A percentile compares a stretch with the other conserved stretches of the same genome.
Conservation (phyloP, 2,113 vertebrate genomes). For the Bagarius yarrelli region DNA sequence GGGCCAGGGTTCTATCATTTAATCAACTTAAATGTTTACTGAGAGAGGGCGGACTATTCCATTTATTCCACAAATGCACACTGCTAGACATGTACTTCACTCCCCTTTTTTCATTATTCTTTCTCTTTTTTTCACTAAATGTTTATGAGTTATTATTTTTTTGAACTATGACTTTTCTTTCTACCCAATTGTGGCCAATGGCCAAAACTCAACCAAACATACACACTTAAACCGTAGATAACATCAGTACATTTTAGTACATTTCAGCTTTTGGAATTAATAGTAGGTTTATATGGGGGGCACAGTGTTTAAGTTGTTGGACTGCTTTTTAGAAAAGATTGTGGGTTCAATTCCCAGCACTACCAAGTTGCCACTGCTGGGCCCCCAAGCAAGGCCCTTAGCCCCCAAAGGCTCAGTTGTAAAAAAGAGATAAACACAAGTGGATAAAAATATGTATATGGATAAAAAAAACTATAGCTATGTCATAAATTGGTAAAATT, state of each 20-base stretch:
- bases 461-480: constrained; percentile 24
- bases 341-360: no score
- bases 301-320: no score
- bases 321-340: no score
- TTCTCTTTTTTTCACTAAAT: constrained; percentile 15
- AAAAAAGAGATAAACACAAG: no score
- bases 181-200: neutral
- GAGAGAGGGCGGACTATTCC: constrained; percentile 52
- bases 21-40: constrained; percentile 56
- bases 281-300: no score
- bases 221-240: constrained; percentile 19
- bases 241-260: constrained; percentile 12
- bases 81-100: constrained; percentile 36
- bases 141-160: constrained; percentile 17
- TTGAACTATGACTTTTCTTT: constrained; percentile 11
- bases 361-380: no score
- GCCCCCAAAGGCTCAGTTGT: no score
- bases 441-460: no score
- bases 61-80: constrained; percentile 48
- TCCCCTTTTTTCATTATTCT: neutral
- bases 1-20: constrained; percentile 48
- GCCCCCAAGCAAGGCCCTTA: no score
- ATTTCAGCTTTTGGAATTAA: neutral
- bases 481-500: neutral
- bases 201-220: neutral